Conservation (phyloP, 2,888 invertebrate genomes). For the Abrostola tripartita region DNA sequence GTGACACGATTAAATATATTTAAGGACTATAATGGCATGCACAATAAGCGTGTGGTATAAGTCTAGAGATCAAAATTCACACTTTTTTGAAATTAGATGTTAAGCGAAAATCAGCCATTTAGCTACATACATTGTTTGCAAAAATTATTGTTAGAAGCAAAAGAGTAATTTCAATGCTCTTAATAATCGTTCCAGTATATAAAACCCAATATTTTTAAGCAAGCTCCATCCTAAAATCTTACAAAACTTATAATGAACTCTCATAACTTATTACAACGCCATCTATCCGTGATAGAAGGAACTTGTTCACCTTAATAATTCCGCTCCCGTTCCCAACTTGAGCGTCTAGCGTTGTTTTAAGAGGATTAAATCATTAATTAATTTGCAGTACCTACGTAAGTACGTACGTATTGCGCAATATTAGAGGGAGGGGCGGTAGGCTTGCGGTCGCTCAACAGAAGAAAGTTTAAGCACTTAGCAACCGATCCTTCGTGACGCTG, state of each 20-base stretch:
- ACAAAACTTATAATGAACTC: not conserved
- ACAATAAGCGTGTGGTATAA: slow-evolving; percentile 32
- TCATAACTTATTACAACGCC: slow-evolving; percentile 10
- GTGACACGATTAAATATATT: slow-evolving; percentile 48
- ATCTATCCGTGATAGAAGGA: slow-evolving; percentile 2
- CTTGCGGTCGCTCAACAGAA: slow-evolving; percentile 12
- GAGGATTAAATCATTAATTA: slow-evolving; percentile 67
- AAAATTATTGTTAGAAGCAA: too few species aligned
- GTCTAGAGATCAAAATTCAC: not conserved
- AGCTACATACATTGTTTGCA: too few species aligned
- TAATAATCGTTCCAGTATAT: too few species aligned
- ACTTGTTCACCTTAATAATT: not conserved
- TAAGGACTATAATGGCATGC: slow-evolving; percentile 44
- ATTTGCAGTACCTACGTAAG: slow-evolving; percentile 44
- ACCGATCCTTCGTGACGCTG: not conserved
- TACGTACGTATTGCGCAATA: slow-evolving; percentile 30
- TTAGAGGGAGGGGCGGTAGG: slow-evolving; percentile 9
- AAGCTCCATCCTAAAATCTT: too few species aligned
- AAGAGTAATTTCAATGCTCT: too few species aligned
- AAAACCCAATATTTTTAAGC: too few species aligned
- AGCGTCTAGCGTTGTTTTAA: slow-evolving; percentile 49
- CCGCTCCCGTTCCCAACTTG: slow-evolving; percentile 27
- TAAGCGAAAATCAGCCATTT: too few species aligned
- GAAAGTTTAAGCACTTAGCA: slow-evolving; percentile 24
- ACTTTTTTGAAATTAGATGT: too few species aligned